Base-by-base conservation (phyloP, 2,113 vertebrate genomes). In the Entelurus aequoreus region DNA sequence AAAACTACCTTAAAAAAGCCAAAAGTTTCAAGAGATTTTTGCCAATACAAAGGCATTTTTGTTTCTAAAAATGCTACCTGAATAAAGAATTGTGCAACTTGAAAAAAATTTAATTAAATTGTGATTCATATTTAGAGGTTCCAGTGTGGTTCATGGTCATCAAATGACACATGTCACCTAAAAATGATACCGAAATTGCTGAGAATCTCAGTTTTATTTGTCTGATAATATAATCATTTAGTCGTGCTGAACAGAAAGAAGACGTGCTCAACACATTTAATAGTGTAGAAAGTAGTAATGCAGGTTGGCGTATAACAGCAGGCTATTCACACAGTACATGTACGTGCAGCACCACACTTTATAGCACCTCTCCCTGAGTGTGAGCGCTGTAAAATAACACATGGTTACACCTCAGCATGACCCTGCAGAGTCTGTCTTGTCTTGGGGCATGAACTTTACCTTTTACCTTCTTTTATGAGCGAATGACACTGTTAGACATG, bases 301-400 rank as follows among this genome's bases (percentile, higher is more conserved):
- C 54, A 59, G 59, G 38, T 71, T 66, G 62, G 21, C 63, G 51
- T 57, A 56, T 62, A 19, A 60, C 42, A n/a, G 37, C 40, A 63
- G 60, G 37, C 52, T 65, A 9, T 72, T 67, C 54, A 60, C 28
- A 15, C 21, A 48, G 12, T 14, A 61, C 5, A 4, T 13, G 2
- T 28, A 42, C 36, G 10, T 51, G 42, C 62, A 58, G 5, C 55
- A 5, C 48, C 53, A 37, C 51, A 56, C 72, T 79, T 82, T 87
- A 63, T 79, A 75, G 71, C 35, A 8, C 60, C 61, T 71, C 64
- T 78, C 76, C 69, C 65, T 75, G 70, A 54, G 47, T 76, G 68
- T 66, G 69, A 65, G 65, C 5, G 69, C 79, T 63, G 66, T 81
- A 75, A 85, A 84, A 74, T 63, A 76, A 80, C 79, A 78, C 70